phyloP scores from a whole-genome alignment of 2,888 invertebrate species.

The Arenicola marina region DNA sequence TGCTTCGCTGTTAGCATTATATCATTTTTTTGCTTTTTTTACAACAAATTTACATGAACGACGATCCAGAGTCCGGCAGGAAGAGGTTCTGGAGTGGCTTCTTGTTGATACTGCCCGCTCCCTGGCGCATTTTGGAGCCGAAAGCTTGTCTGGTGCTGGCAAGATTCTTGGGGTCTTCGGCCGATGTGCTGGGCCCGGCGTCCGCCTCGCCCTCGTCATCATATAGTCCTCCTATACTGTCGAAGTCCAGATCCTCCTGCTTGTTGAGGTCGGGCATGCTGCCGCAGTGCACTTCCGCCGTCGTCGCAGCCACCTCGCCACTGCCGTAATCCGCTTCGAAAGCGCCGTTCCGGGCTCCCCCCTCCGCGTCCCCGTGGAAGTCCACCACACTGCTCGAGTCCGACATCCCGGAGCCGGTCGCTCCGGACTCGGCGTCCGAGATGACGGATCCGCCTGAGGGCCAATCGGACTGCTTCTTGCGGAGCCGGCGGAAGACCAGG shows the following conservation, averaged over 20 bases:
- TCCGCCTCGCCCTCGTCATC: background rate
- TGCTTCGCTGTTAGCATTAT: no score
- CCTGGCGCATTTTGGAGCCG: background rate
- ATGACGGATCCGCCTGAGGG: background rate
- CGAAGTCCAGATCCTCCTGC: background rate
- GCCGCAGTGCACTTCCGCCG: no score
- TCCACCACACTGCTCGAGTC: constrained; percentile 3
- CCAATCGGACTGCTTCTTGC: background rate
- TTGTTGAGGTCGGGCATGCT: background rate
- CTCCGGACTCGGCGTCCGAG: constrained; percentile 7
- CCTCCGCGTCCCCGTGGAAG: background rate
- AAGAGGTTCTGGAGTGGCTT: background rate
- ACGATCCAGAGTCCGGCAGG: background rate
- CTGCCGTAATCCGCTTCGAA: constrained; percentile 5
- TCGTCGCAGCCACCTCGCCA: background rate
- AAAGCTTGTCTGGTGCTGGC: background rate
- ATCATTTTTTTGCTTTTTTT: no score
- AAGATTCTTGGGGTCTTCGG: no score
- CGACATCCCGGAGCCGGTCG: background rate
- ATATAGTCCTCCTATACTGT: background rate
- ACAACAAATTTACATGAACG: background rate
- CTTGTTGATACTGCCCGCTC: background rate
- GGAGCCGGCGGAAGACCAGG: constrained; percentile 4
- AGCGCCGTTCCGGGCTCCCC: background rate
- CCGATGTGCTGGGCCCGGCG: background rate